These are phyloP conservation scores for Zosterops borbonicus DNA, from an alignment of 2,113 vertebrate species.

Conservation along the genomic window DNA sequence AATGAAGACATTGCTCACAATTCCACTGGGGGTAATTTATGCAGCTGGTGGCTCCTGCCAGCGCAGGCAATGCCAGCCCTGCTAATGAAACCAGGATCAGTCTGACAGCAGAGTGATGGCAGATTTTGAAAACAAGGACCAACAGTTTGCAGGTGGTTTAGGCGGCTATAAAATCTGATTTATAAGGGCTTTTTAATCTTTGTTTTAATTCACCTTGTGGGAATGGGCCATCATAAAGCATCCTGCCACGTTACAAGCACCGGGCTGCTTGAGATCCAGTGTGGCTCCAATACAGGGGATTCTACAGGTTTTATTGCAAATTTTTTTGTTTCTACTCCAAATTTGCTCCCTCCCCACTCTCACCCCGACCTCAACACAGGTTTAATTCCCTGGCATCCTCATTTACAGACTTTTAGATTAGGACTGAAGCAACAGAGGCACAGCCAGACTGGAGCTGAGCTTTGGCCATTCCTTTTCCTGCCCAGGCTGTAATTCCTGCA, in stretches of 20 bases:
- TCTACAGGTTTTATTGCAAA: not conserved
- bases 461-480: not conserved
- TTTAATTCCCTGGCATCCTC: not conserved
- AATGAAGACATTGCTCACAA: conserved; percentile 65
- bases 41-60: conserved; percentile 21
- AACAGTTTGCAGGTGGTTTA: conserved; percentile 68
- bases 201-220: conserved; percentile 71
- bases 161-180: conserved; percentile 71
- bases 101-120: conserved; percentile 60
- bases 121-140: conserved; percentile 57
- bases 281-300: not conserved
- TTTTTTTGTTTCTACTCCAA: not conserved
- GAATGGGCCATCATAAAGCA: conserved; percentile 37
- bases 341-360: not conserved
- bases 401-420: not conserved
- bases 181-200: conserved; percentile 60
- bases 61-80: conserved; percentile 46
- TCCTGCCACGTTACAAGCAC: not conserved
- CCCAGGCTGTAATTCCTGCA: not conserved
- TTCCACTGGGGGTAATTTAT: conserved; percentile 52
- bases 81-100: conserved; percentile 61
- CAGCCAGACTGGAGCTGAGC: not conserved
- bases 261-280: not conserved
- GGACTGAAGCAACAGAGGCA: not conserved
- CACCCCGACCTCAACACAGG: not conserved